Conservation (phyloP, 1,140 invertebrate species). For the Drosophila setifemur region DNA sequence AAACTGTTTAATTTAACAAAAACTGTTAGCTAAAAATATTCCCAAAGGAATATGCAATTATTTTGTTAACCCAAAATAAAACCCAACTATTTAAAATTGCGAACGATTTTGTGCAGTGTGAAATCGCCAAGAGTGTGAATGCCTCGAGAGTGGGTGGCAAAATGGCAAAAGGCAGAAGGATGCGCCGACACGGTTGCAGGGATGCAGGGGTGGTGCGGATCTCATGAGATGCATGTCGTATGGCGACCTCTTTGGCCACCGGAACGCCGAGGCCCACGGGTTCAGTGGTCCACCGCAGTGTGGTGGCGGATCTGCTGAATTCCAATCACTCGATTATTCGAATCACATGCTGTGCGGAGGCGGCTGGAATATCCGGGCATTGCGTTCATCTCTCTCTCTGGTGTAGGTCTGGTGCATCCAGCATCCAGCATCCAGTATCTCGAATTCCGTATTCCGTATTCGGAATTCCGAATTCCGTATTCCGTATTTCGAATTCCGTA, state of each 20-base stretch:
- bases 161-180: background rate
- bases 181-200: too few species aligned
- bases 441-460: background rate
- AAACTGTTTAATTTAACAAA: too few species aligned
- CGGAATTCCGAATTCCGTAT: background rate
- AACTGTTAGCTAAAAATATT: too few species aligned
- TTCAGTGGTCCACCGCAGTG: slow-evolving; percentile 9
- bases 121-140: background rate
- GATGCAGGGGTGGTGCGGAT: background rate
- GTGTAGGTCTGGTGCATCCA: too few species aligned
- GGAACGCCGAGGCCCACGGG: slow-evolving; percentile 27
- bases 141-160: background rate
- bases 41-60: too few species aligned
- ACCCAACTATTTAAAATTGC: background rate
- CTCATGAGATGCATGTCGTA: slow-evolving; percentile 4
- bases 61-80: too few species aligned
- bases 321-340: slow-evolving; percentile 19
- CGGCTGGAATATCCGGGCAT: too few species aligned
- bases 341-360: background rate
- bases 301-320: slow-evolving; percentile 9
- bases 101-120: background rate
- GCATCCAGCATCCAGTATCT: too few species aligned
- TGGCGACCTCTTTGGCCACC: slow-evolving; percentile 43
- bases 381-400: too few species aligned
- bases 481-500: too few species aligned